Evolutionary conservation across 2,888 invertebrate genomes (phyloP).

Genomic region (Dysmachus trigonus): DNA sequence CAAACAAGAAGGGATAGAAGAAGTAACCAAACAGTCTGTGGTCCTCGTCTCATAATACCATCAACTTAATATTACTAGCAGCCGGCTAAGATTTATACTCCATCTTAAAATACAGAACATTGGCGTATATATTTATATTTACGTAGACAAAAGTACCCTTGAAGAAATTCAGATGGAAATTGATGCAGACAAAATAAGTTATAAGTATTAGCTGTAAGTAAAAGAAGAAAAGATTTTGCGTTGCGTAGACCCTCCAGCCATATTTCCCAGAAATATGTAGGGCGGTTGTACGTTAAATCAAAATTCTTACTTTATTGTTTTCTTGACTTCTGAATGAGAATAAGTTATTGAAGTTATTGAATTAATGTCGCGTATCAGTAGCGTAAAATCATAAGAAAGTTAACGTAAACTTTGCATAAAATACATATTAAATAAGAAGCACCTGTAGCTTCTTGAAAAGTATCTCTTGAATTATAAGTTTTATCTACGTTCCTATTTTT

Average conservation of each 20-base stretch:
- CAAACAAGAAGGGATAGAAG: neutral
- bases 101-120: neutral
- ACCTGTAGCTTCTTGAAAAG: neutral
- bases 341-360: neutral
- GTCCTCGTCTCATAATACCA: neutral
- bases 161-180: neutral
- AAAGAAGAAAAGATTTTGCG: neutral
- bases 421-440: neutral
- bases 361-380: neutral
- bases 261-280: neutral
- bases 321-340: neutral
- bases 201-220: neutral
- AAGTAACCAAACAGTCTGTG: neutral
- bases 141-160: neutral
- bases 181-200: neutral
- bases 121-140: neutral
- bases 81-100: neutral
- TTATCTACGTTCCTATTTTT: neutral
- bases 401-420: neutral
- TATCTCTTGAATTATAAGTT: neutral
- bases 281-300: neutral
- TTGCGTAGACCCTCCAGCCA: neutral
- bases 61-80: neutral
- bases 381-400: neutral
- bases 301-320: neutral